phyloP scores from a whole-genome alignment of 2,113 vertebrate genomes.

The Micronycteris hirsuta region DNA sequence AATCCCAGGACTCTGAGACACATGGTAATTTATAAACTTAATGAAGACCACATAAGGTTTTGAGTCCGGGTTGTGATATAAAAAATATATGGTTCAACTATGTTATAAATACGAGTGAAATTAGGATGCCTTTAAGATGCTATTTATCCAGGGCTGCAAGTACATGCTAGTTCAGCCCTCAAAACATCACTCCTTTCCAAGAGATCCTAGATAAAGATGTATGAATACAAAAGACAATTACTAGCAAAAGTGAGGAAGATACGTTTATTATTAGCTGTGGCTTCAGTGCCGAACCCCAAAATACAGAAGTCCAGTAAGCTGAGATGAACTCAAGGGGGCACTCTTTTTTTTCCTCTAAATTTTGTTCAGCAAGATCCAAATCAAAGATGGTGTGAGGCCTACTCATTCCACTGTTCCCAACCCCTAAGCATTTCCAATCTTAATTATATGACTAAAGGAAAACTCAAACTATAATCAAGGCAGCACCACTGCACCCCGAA shows the following conservation, averaged over 20 bases:
- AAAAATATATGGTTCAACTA: not conserved
- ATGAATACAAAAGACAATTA: not conserved
- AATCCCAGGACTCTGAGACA: not conserved
- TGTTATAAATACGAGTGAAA: not conserved
- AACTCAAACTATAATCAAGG: not conserved
- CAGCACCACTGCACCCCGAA: not conserved
- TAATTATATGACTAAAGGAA: not conserved
- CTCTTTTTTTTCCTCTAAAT: not conserved
- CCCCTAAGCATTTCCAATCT: not conserved
- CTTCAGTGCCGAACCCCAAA: not conserved
- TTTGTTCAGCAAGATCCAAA: not conserved
- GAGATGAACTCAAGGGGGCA: not conserved
- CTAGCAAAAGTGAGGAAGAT: not conserved
- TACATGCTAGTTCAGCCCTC: not conserved
- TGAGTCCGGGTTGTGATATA: not conserved
- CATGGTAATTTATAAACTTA: slow-evolving; percentile 4
- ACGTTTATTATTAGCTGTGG: not conserved
- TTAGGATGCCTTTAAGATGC: not conserved
- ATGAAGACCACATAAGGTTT: not conserved
- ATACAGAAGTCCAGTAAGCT: not conserved
- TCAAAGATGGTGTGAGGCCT: not conserved
- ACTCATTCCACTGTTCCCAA: not conserved
- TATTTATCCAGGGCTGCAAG: not conserved
- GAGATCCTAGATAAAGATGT: not conserved
- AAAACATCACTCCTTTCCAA: not conserved